These are phyloP conservation scores for Cynopterus sphinx DNA, from an alignment of 2,797 vertebrate species.

Conservation along the genomic window DNA sequence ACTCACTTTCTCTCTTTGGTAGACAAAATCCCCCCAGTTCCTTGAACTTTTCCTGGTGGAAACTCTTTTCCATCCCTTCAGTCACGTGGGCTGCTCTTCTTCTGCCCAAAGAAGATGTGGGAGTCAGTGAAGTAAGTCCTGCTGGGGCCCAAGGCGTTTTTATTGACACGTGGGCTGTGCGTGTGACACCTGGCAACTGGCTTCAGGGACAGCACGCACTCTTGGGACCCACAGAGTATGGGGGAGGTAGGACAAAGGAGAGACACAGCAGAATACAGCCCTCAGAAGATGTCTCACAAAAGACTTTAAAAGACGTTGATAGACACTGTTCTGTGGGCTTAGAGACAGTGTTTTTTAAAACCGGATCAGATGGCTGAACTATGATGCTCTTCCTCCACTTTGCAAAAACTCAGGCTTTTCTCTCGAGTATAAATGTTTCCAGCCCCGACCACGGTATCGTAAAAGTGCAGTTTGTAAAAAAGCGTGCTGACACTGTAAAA, in stretches of 20 bases:
- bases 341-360: constrained; percentile 76
- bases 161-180: not conserved
- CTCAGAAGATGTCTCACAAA: constrained; percentile 49
- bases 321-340: constrained; percentile 66
- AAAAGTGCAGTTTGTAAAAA: constrained; percentile 82
- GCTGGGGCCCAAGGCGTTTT: not conserved
- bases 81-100: not conserved
- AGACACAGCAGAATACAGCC: constrained; percentile 20
- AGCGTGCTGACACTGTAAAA: constrained; percentile 81
- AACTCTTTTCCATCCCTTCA: not conserved
- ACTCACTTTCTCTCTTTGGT: not conserved
- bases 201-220: not conserved
- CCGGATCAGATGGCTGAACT: constrained; percentile 81
- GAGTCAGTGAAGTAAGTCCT: not conserved
- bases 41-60: not conserved
- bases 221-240: not conserved
- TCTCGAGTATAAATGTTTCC: constrained; percentile 79
- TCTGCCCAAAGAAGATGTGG: not conserved
- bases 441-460: constrained; percentile 75
- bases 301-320: constrained; percentile 74
- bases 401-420: constrained; percentile 76
- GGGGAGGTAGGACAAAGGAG: constrained; percentile 33
- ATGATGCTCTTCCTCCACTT: constrained; percentile 73
- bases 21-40: not conserved
- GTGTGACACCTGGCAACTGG: not conserved